phyloP scores from a whole-genome alignment of 2,797 vertebrate genomes.

The Ceyx erithaca region DNA sequence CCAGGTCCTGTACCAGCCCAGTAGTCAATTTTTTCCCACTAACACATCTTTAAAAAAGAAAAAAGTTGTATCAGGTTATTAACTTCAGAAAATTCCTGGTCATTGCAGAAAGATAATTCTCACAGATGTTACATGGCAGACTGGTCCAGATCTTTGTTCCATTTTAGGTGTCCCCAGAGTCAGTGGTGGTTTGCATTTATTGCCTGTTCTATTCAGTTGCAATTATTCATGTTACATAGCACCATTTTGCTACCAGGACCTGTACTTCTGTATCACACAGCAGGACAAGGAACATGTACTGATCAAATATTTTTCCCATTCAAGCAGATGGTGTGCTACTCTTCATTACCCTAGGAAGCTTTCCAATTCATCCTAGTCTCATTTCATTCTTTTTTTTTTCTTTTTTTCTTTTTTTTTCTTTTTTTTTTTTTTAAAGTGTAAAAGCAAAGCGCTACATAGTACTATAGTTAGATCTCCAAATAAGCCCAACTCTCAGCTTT shows the following conservation, averaged over 20 bases:
- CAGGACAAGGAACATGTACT: neutral
- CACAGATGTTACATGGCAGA: neutral
- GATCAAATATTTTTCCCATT: neutral
- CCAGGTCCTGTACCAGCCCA: neutral
- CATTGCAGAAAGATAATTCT: neutral
- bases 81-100: neutral
- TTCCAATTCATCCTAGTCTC: neutral
- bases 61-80: neutral
- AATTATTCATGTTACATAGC: neutral
- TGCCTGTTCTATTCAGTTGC: neutral
- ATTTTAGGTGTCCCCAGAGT: neutral
- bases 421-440: no score
- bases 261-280: neutral
- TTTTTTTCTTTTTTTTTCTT: no score
- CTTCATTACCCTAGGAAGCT: conserved; percentile 15
- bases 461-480: neutral
- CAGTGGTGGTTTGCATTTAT: neutral
- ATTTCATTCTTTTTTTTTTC: neutral
- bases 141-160: neutral
- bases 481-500: neutral
- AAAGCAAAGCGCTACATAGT: neutral
- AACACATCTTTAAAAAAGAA: neutral
- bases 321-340: conserved; percentile 8
- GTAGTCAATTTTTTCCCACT: neutral
- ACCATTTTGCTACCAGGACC: neutral